Percentiles rank a stretch among this genome's conserved stretches.
phyloP scores from a whole-genome alignment of 2,113 vertebrate species.

The Misgurnus anguillicaudatus region DNA sequence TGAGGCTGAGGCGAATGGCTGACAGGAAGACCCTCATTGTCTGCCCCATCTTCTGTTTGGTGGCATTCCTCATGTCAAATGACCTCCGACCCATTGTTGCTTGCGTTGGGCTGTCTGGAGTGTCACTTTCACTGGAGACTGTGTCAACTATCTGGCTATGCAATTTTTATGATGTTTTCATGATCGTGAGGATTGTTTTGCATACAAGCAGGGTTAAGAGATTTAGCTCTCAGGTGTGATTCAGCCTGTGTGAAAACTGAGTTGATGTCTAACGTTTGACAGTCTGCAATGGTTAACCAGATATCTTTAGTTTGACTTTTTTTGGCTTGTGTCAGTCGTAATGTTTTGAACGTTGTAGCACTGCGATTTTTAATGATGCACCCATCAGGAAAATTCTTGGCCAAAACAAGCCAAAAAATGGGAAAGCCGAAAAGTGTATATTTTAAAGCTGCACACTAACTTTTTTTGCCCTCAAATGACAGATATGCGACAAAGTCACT shows the following conservation, averaged over 20 bases:
- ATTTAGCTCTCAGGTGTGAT: not conserved
- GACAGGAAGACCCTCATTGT: slow-evolving; percentile 35
- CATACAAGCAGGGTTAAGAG: not conserved
- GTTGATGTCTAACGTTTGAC: no score
- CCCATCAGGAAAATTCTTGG: no score
- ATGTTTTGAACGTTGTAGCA: no score
- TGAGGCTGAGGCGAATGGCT: slow-evolving; percentile 9
- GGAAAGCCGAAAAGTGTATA: no score
- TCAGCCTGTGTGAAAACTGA: not conserved
- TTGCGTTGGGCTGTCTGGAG: not conserved
- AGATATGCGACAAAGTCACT: no score
- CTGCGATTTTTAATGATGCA: no score
- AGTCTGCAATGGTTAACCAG: not conserved
- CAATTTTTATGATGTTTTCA: slow-evolving; percentile 26
- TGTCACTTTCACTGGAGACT: slow-evolving; percentile 13
- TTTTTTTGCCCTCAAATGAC: no score
- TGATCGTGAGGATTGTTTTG: not conserved
- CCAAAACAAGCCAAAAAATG: no score
- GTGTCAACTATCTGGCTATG: slow-evolving; percentile 2
- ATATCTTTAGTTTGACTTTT: not conserved
- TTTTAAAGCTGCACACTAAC: no score
- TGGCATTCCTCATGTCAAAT: slow-evolving; percentile 11
- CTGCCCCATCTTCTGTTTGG: not conserved
- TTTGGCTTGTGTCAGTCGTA: not conserved
- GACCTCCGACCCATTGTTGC: not conserved